Conservation (phyloP, 30 jellyfish, hydroid and myxozoan species). For the Nemopilema nomurai region DNA sequence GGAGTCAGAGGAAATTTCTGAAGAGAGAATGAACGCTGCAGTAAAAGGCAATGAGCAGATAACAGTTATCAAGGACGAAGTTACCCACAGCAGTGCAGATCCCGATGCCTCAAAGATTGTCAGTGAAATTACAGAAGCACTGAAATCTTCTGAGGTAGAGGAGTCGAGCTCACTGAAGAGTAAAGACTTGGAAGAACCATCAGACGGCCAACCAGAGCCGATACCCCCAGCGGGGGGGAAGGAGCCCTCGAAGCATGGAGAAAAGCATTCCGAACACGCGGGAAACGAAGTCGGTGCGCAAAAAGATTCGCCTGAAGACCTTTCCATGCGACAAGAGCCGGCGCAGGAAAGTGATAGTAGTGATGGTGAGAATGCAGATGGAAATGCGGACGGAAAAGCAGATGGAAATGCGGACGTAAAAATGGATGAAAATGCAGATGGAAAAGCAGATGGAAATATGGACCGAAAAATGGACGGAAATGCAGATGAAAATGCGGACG, state of each 20-base stretch:
- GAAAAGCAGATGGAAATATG: too few relatives aligned
- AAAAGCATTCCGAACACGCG: neutral
- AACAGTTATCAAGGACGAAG: neutral
- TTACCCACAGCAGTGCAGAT: slow-evolving; percentile 4
- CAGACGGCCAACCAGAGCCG: slow-evolving; percentile 4
- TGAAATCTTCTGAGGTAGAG: neutral
- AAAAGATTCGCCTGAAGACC: neutral
- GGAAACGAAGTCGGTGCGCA: neutral
- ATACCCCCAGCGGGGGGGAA: slow-evolving; percentile 54
- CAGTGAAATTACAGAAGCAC: neutral
- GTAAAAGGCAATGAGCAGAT: neutral
- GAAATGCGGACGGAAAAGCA: neutral
- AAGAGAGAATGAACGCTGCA: neutral
- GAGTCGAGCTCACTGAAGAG: neutral
- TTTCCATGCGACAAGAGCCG: neutral
- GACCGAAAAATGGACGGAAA: too few relatives aligned
- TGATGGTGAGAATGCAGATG: neutral
- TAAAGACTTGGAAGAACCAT: neutral
- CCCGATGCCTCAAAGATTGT: neutral
- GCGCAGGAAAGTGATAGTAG: neutral
- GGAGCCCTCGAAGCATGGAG: slow-evolving; percentile 2
- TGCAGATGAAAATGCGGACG: too few relatives aligned
- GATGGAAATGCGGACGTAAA: slow-evolving; percentile 2
- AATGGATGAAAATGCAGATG: too few relatives aligned
- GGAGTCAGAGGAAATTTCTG: neutral